Percentiles rank a stretch among this genome's conserved stretches.
These are phyloP conservation scores for Bubo scandiacus DNA, from an alignment of 2,113 vertebrate genomes.

Conservation along the genomic window DNA sequence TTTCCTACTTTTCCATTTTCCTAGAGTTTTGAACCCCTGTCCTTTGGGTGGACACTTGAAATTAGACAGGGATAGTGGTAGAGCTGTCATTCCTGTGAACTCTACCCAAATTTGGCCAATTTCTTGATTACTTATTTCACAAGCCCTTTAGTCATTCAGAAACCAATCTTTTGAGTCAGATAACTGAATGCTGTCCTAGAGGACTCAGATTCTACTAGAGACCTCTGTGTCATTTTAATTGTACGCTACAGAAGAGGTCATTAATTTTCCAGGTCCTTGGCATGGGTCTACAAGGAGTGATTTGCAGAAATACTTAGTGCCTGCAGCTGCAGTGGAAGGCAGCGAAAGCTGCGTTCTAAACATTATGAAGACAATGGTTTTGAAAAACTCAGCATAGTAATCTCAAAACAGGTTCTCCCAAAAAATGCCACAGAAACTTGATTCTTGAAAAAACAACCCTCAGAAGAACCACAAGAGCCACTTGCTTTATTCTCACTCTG, in stretches of 20 bases:
- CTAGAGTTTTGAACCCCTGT: background rate
- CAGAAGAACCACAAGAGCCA: background rate
- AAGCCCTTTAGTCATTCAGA: background rate
- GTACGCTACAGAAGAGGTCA: background rate
- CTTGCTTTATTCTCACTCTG: background rate
- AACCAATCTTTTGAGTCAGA: background rate
- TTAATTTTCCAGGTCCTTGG: slow-evolving; percentile 20
- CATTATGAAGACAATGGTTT: slow-evolving; percentile 7
- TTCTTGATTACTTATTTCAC: background rate
- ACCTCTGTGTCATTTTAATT: background rate
- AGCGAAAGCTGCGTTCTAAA: background rate
- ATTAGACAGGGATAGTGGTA: background rate
- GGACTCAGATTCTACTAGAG: background rate
- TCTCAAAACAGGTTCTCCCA: slow-evolving; percentile 34
- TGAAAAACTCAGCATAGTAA: background rate
- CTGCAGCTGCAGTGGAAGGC: slow-evolving; percentile 1
- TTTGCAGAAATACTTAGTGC: slow-evolving; percentile 33
- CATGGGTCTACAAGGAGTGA: background rate
- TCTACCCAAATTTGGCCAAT: background rate
- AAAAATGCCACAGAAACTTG: background rate
- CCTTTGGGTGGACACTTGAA: background rate
- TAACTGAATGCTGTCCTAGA: background rate
- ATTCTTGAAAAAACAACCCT: background rate
- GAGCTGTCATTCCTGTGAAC: background rate
- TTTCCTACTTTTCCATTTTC: background rate